Evolutionary conservation across 2,888 invertebrate species (phyloP).

Genomic region (Himalopsyche tibetana): DNA sequence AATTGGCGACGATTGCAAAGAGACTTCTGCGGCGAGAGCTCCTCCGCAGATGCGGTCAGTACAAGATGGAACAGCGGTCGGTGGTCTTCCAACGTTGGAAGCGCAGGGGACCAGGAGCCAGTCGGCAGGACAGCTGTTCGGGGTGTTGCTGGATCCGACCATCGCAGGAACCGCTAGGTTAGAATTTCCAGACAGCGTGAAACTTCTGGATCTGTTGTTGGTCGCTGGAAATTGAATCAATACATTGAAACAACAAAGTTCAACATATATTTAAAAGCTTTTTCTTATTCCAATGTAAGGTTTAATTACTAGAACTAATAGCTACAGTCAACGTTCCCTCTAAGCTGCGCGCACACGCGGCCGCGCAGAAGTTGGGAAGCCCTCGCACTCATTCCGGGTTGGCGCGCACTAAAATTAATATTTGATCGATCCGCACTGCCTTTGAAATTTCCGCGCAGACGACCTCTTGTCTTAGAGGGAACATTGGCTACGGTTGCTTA

Average conservation of each 20-base stretch:
- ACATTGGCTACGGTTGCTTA: too few species aligned
- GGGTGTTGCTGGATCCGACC: constrained; percentile 81
- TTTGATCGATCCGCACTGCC: too few species aligned
- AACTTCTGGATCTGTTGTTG: constrained; percentile 85
- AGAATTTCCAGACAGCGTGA: constrained; percentile 88
- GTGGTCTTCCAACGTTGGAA: constrained; percentile 79
- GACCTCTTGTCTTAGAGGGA: too few species aligned
- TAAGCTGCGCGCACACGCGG: too few species aligned
- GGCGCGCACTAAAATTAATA: too few species aligned
- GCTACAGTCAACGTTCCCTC: too few species aligned
- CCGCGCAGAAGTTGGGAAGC: too few species aligned
- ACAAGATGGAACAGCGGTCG: constrained; percentile 79
- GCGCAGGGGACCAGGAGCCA: constrained; percentile 90
- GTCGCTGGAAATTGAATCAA: neutral
- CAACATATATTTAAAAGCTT: neutral
- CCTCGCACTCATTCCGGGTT: too few species aligned
- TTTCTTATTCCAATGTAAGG: too few species aligned
- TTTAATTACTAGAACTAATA: too few species aligned
- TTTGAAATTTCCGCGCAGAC: too few species aligned
- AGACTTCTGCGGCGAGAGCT: constrained; percentile 85
- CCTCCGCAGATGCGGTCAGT: constrained; percentile 91
- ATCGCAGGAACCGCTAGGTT: constrained; percentile 82
- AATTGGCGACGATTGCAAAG: constrained; percentile 82
- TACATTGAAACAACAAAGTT: too few species aligned
- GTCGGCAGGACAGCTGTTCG: constrained; percentile 85